These are phyloP conservation scores for Hucho hucho DNA, from an alignment of 2,113 vertebrate species.

Conservation along the genomic window DNA sequence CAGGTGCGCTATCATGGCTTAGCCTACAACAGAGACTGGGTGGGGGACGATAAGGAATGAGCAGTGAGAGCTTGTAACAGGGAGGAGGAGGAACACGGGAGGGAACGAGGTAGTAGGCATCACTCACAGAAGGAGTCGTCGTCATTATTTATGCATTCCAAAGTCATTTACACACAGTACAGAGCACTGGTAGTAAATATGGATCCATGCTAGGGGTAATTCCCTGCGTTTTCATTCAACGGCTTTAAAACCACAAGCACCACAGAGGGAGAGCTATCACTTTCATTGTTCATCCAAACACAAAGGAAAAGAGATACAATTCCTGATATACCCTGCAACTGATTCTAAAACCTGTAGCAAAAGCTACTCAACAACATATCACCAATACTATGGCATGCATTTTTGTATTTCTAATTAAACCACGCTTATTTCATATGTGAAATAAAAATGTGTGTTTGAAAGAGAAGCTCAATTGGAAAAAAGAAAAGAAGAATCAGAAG, in stretches of 20 bases:
- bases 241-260: slow-evolving; percentile 14
- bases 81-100: not conserved
- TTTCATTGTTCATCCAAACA: not conserved
- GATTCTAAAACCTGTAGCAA: not conserved
- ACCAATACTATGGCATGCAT: not conserved
- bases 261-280: slow-evolving; percentile 17
- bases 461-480: slow-evolving; percentile 6
- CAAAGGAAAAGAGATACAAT: not conserved
- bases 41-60: not conserved
- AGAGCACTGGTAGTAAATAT: slow-evolving; percentile 34
- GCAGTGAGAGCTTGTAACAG: slow-evolving; percentile 1
- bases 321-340: not conserved
- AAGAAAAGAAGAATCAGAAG: slow-evolving; percentile 5
- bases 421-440: not conserved
- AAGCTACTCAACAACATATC: not conserved
- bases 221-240: not conserved
- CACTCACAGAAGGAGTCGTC: not conserved
- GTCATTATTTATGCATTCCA: slow-evolving; percentile 54
- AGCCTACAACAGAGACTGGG: not conserved
- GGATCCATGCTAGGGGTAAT: slow-evolving; percentile 29
- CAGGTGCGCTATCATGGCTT: not conserved
- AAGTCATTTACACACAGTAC: slow-evolving; percentile 45
- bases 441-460: not conserved
- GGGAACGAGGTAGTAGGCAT: not conserved
- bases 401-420: not conserved